These are phyloP conservation scores for Cnemophilus loriae DNA, from an alignment of 2,113 vertebrate genomes.

Conservation along the genomic window DNA sequence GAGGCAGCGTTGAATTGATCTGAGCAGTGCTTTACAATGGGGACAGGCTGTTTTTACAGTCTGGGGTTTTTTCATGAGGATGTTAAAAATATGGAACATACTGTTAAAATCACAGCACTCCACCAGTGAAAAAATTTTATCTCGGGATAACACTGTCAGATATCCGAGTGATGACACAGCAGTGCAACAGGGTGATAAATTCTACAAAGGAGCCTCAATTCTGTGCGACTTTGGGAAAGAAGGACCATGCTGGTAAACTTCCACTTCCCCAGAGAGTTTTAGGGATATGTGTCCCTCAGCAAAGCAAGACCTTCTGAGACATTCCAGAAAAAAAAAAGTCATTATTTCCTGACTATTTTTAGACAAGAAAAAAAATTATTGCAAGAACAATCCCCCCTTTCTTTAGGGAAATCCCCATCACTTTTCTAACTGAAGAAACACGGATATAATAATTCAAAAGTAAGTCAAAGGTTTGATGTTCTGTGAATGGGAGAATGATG, in stretches of 20 bases:
- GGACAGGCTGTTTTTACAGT: background rate
- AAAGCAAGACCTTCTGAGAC: background rate
- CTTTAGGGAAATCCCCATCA: background rate
- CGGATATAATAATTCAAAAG: constrained; percentile 14
- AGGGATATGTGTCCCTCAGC: background rate
- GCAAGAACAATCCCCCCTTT: background rate
- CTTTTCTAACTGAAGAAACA: background rate
- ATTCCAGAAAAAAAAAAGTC: background rate
- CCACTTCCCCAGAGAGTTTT: background rate
- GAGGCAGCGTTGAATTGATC: background rate
- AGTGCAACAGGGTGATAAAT: background rate
- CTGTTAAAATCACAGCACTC: background rate
- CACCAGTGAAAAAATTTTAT: background rate
- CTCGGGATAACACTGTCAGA: accelerated
- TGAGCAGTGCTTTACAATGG: background rate
- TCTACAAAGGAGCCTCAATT: background rate
- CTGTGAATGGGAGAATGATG: constrained; percentile 25
- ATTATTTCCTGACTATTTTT: background rate
- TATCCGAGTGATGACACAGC: background rate
- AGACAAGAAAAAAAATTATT: background rate
- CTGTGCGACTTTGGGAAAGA: background rate
- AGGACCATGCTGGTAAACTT: background rate
- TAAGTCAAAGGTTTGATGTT: constrained; percentile 33
- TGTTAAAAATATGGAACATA: background rate
- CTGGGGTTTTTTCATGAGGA: background rate